Evolutionary conservation across 2,888 invertebrate species (phyloP).

Genomic region (Nymphalis polychloros): DNA sequence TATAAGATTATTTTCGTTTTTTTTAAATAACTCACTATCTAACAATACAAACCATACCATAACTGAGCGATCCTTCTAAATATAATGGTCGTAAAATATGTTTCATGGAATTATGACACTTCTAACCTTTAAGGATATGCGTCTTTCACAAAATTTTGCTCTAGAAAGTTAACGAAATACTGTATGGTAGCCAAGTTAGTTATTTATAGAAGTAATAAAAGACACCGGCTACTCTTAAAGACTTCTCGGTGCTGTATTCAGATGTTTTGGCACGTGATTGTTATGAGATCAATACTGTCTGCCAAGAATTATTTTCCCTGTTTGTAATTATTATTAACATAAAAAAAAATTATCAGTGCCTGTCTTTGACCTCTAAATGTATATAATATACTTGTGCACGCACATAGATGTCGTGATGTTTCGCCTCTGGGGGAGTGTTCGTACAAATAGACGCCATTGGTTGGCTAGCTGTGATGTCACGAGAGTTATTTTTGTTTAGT

Average conservation of each 20-base stretch:
- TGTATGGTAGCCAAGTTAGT: constrained; percentile 32
- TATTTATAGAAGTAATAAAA: constrained; percentile 32
- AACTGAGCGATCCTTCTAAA: no score
- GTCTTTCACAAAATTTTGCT: constrained; percentile 27
- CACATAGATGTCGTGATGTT: constrained; percentile 13
- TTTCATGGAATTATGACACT: no score
- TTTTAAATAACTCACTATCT: no score
- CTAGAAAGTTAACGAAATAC: constrained; percentile 28
- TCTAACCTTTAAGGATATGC: no score
- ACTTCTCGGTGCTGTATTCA: constrained; percentile 1
- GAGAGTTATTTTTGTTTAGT: constrained; percentile 65
- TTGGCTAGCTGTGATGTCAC: constrained; percentile 59
- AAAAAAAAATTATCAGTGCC: constrained; percentile 30
- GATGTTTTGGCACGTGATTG: constrained; percentile 27
- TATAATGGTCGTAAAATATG: no score
- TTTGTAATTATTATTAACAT: constrained; percentile 16
- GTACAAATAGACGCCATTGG: constrained; percentile 58
- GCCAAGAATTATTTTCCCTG: constrained; percentile 29
- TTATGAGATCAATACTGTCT: constrained; percentile 9
- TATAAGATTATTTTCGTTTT: no score
- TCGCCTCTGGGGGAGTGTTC: constrained; percentile 64
- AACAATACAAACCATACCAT: no score
- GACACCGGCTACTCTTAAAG: constrained; percentile 7
- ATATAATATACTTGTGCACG: not conserved
- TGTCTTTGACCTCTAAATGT: constrained; percentile 61